Evolutionary conservation across 1,140 invertebrate species (phyloP), one percentile per base, ranked within the genome.

Genomic region (Tigriopus japonicus): DNA sequence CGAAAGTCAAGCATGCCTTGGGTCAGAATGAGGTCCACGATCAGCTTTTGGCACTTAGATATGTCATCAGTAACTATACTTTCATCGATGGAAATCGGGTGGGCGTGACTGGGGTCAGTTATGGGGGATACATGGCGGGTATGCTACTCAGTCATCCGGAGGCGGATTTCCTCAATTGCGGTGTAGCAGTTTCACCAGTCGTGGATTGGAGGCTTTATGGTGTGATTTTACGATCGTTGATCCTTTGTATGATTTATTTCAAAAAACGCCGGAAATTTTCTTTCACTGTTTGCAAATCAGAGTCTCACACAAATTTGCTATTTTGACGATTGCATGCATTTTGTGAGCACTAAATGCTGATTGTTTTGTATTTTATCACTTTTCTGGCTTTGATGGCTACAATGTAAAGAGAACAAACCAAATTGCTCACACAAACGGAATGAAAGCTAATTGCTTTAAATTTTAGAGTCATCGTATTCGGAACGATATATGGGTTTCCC

Each of bases 401-500:
- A n/a, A n/a, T n/a, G n/a, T n/a, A n/a, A n/a, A n/a, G n/a, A n/a
- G n/a, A n/a, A n/a, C n/a, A n/a, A n/a, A n/a, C n/a, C n/a, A n/a
- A n/a, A n/a, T n/a, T n/a, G n/a, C n/a, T n/a, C n/a, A n/a, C n/a
- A n/a, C n/a, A n/a, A n/a, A n/a, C n/a, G n/a, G n/a, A n/a, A n/a
- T n/a, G n/a, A n/a, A n/a, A n/a, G n/a, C n/a, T n/a, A n/a, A n/a
- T n/a, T n/a, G n/a, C 42, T 49, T 49, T 21, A 6, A 24, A 2
- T 24, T 54, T 6, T 15, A 54, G 52, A 54, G 14, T 54, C 52
- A 6, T 17, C 52, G 19, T 54, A 54, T 15, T 19, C 52, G 15
- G 52, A 54, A 28, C 52, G 52, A 19, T 54, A 54, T 15, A 54
- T 54, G 52, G 52, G 52, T 6, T 54, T 54, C 6, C 52, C 52